Evolutionary conservation across 2,888 invertebrate species (phyloP).

Genomic region (Stramonita haemastoma): DNA sequence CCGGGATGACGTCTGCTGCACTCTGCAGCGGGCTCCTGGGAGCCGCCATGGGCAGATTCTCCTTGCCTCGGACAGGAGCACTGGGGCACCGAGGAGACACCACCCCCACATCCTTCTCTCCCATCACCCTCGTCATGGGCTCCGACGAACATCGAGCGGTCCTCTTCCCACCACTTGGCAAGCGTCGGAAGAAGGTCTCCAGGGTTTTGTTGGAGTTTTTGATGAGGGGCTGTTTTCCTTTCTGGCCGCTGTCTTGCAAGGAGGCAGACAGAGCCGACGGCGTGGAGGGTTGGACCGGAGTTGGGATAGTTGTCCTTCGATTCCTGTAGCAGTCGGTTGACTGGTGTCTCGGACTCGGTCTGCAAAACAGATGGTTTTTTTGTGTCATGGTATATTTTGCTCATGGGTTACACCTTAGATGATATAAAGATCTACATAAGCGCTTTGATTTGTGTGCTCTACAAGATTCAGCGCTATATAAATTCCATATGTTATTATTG

Average conservation of each 20-base stretch:
- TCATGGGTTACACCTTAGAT: too few species aligned
- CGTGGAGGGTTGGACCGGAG: not conserved
- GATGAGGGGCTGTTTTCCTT: not conserved
- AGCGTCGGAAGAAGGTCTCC: constrained; percentile 35
- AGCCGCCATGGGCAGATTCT: constrained; percentile 9
- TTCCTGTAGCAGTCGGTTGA: constrained; percentile 19
- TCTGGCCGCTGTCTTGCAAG: not conserved
- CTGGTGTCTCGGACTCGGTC: constrained; percentile 7
- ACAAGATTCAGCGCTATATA: too few species aligned
- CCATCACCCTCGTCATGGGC: not conserved
- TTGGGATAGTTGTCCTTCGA: constrained; percentile 10
- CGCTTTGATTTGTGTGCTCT: too few species aligned
- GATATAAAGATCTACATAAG: too few species aligned
- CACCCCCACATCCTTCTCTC: not conserved
- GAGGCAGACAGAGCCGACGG: not conserved
- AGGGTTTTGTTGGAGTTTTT: constrained; percentile 32
- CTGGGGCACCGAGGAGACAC: constrained; percentile 7
- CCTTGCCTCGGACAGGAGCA: not conserved
- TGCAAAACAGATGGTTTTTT: not conserved
- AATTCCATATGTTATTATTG: too few species aligned
- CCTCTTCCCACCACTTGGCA: constrained; percentile 14
- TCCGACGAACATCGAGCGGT: not conserved
- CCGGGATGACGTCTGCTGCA: not conserved
- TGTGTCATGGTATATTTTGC: not conserved
- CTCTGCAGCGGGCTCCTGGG: not conserved